Evolutionary conservation across 2,888 invertebrate species (phyloP).

Genomic region (Dendrolimus pini): DNA sequence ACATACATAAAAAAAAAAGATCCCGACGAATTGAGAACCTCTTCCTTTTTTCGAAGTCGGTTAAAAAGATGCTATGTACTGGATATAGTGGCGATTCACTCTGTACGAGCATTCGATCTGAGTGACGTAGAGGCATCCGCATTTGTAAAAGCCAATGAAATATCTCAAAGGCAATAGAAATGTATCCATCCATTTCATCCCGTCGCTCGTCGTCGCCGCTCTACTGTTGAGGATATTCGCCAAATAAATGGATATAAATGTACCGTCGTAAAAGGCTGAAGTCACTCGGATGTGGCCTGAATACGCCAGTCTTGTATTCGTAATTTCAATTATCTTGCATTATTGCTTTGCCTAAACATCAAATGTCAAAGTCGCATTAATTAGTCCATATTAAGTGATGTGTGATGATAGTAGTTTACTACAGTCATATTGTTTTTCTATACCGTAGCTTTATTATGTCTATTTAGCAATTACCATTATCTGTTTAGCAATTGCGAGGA

Average conservation of each 20-base stretch:
- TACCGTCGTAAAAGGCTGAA: conserved; percentile 28
- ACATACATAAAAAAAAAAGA: no score
- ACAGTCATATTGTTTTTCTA: no score
- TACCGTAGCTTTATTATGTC: no score
- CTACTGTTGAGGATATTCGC: conserved; percentile 34
- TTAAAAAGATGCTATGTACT: no score
- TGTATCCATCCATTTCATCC: conserved; percentile 38
- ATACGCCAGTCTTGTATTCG: conserved; percentile 15
- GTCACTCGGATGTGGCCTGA: conserved; percentile 23
- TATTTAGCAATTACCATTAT: no score
- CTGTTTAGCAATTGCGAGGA: no score
- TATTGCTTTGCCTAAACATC: no score
- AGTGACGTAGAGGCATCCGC: conserved; percentile 34
- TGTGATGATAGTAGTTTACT: no score
- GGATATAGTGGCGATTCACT: conserved; percentile 17
- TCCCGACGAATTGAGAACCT: no score
- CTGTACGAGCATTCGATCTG: conserved; percentile 22
- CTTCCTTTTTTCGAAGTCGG: no score
- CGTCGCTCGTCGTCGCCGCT: conserved; percentile 21
- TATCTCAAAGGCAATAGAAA: conserved; percentile 46
- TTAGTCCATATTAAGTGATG: no score
- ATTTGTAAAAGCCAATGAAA: conserved; percentile 49
- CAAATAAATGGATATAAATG: conserved; percentile 49
- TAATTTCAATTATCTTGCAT: background rate
- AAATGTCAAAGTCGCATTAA: no score